These are phyloP conservation scores for Siderastrea siderea DNA, from an alignment of 92 coral and sea anemone genomes.

Conservation along the genomic window DNA sequence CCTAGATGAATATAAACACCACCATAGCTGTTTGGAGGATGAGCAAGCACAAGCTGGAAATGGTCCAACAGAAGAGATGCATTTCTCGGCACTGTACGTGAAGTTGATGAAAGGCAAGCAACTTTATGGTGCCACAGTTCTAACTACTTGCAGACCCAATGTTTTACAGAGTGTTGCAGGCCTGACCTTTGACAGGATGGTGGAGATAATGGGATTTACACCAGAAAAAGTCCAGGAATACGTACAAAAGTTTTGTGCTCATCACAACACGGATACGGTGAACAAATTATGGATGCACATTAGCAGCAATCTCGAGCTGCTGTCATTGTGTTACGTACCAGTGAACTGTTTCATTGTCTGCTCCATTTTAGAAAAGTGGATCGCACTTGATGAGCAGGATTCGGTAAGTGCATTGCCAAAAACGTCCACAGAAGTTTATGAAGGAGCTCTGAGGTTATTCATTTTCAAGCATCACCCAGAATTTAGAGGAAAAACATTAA, in stretches of 20 bases:
- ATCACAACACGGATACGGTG: not conserved
- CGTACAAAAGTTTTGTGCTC: slow-evolving; percentile 28
- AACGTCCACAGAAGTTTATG: slow-evolving; percentile 37
- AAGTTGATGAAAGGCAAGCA: slow-evolving; percentile 46
- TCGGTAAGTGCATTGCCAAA: slow-evolving; percentile 10
- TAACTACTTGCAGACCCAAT: slow-evolving; percentile 69
- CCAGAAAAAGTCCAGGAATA: slow-evolving; percentile 57
- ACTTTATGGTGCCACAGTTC: slow-evolving; percentile 62
- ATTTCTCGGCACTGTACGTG: slow-evolving; percentile 51
- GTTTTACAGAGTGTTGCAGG: slow-evolving; percentile 30
- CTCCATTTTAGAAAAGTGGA: slow-evolving; percentile 1
- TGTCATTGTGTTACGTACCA: slow-evolving; percentile 70
- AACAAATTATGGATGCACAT: slow-evolving; percentile 45
- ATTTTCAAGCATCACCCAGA: slow-evolving; percentile 58
- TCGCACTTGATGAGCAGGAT: not conserved
- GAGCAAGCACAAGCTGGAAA: slow-evolving; percentile 16
- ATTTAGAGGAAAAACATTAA: not conserved
- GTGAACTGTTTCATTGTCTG: slow-evolving; percentile 70
- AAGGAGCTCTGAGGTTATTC: slow-evolving; percentile 43
- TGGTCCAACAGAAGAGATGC: slow-evolving; percentile 15
- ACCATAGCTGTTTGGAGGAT: slow-evolving; percentile 6
- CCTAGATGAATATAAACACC: slow-evolving; percentile 65
- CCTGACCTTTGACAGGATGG: slow-evolving; percentile 35
- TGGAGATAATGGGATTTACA: slow-evolving; percentile 75
- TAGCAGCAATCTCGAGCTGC: slow-evolving; percentile 26